A percentile compares a stretch with the other conserved stretches of the same genome.
Evolutionary conservation across 2,113 vertebrate species (phyloP).

Genomic region (Xiphophorus maculatus): DNA sequence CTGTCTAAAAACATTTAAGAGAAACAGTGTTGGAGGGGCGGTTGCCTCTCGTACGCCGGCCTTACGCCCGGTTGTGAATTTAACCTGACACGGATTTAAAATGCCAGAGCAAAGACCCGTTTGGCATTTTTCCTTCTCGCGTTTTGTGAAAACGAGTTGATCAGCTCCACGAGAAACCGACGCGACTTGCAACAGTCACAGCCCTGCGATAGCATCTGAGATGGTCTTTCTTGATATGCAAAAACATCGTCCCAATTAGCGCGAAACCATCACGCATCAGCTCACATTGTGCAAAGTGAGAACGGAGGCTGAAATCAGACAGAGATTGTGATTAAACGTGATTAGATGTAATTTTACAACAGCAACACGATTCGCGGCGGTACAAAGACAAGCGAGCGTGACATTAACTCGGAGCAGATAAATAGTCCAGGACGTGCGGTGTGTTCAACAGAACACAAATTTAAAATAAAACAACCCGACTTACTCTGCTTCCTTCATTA

Average conservation of each 20-base stretch:
- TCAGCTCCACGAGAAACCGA: not conserved
- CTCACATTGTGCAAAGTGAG: slow-evolving; percentile 1
- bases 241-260: slow-evolving; percentile 18
- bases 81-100: not conserved
- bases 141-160: not conserved
- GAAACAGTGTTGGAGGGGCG: no score
- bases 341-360: slow-evolving; percentile 3
- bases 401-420: slow-evolving; percentile 3
- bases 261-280: slow-evolving; percentile 11
- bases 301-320: slow-evolving; percentile 8
- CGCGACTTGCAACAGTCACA: not conserved
- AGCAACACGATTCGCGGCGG: not conserved
- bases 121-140: not conserved
- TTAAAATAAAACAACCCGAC: not conserved
- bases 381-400: not conserved
- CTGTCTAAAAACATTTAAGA: no score
- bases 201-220: not conserved
- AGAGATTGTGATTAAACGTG: slow-evolving; percentile 17
- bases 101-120: not conserved
- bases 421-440: not conserved
- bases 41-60: not conserved
- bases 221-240: slow-evolving; percentile 1
- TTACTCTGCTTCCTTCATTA: not conserved
- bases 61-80: not conserved
- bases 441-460: not conserved